Evolutionary conservation across 2,797 vertebrate genomes (phyloP).

Genomic region (Mus spretus): DNA sequence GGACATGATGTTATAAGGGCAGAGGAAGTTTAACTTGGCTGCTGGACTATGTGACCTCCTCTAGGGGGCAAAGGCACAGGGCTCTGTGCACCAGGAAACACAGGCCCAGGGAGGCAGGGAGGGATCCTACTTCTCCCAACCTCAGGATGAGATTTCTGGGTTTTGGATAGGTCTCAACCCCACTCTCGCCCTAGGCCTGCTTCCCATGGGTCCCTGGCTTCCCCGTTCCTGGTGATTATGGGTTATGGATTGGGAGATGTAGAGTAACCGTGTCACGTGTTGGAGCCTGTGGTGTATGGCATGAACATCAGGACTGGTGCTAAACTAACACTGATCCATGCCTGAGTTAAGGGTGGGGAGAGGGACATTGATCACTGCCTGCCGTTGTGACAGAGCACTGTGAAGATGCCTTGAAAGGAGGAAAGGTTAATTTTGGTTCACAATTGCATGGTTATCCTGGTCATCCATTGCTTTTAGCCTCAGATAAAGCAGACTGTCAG

Average conservation of each 20-base stretch:
- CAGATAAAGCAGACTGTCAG: neutral
- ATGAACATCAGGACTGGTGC: neutral
- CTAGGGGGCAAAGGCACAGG: neutral
- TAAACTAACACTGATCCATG: neutral
- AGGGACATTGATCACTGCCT: neutral
- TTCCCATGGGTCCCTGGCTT: neutral
- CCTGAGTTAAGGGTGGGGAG: neutral
- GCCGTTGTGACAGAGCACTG: neutral
- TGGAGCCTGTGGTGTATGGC: neutral
- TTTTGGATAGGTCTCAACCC: neutral
- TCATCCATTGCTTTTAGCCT: neutral
- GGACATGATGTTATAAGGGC: neutral
- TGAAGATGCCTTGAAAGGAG: neutral
- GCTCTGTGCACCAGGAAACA: accelerated
- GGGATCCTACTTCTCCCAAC: neutral
- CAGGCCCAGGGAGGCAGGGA: neutral
- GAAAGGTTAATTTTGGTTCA: neutral
- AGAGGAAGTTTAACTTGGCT: neutral
- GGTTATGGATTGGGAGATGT: neutral
- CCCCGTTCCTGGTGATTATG: neutral
- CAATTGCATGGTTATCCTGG: neutral
- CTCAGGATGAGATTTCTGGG: neutral
- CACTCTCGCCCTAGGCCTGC: too few relatives aligned
- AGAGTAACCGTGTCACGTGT: neutral
- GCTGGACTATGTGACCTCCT: neutral